Evolutionary conservation across 2,888 invertebrate species (phyloP).

Genomic region (Choristoneura rosaceana): DNA sequence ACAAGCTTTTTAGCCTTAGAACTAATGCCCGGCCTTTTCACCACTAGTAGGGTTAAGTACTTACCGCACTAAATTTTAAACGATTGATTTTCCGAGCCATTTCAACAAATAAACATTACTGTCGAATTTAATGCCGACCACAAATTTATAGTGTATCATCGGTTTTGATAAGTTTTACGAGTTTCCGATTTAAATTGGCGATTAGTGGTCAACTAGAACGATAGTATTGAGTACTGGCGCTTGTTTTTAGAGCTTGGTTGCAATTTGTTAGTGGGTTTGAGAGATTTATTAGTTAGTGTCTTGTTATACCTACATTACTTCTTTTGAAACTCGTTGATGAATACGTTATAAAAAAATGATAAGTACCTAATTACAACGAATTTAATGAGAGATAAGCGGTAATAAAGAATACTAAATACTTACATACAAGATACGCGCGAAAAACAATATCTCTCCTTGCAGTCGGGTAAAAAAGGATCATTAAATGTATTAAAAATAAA

Average conservation of each 20-base stretch:
- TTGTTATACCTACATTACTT: no score
- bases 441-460: no score
- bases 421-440: no score
- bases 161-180: slow-evolving; percentile 32
- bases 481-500: no score
- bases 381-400: no score
- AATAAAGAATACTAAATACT: no score
- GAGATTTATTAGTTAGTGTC: no score
- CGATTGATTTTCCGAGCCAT: slow-evolving; percentile 54
- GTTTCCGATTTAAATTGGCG: slow-evolving; percentile 22
- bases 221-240: neutral
- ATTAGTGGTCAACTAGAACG: slow-evolving; percentile 18
- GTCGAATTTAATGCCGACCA: slow-evolving; percentile 44
- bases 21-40: neutral
- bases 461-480: no score
- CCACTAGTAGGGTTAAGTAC: slow-evolving; percentile 27
- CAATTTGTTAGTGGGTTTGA: neutral
- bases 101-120: slow-evolving; percentile 50
- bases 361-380: no score
- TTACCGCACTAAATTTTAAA: slow-evolving; percentile 50
- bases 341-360: no score
- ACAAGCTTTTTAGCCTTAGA: no score
- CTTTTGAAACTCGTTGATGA: no score
- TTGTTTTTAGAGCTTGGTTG: neutral
- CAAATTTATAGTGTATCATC: slow-evolving; percentile 33